A percentile compares a stretch with the other conserved stretches of the same genome.
Conservation (phyloP, 2,113 vertebrate genomes). For the Nycticebus coucang region DNA sequence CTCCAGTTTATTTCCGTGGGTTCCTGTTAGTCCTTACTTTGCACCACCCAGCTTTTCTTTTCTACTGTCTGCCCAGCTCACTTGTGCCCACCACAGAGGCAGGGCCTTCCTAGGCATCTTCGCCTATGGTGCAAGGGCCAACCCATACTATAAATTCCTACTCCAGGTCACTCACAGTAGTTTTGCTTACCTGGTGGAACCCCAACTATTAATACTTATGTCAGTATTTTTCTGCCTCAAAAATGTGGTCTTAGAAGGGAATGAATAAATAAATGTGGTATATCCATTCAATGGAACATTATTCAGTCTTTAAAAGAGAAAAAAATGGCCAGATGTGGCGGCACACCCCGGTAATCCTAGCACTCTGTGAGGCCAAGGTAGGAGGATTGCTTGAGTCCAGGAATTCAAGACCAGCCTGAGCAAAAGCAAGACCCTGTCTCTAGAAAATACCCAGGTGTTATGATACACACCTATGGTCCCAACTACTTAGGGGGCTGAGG, state of each 20-base stretch:
- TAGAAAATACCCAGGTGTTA: too few relatives aligned
- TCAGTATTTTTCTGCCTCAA: not conserved
- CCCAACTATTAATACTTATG: too few relatives aligned
- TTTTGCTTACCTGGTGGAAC: not conserved
- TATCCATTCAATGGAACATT: not conserved
- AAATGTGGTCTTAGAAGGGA: not conserved
- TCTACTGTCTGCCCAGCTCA: not conserved
- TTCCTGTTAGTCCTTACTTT: not conserved
- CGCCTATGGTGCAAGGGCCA: too few relatives aligned
- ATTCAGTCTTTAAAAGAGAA: not conserved
- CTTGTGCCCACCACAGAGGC: not conserved
- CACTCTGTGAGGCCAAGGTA: too few relatives aligned
- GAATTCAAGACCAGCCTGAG: too few relatives aligned
- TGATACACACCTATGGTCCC: too few relatives aligned
- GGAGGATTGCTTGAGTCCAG: too few relatives aligned
- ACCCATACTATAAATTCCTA: not conserved
- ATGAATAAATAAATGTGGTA: not conserved
- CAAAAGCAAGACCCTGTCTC: too few relatives aligned
- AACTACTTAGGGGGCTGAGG: too few relatives aligned
- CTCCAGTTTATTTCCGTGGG: not conserved
- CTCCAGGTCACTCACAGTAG: not conserved
- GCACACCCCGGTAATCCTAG: too few relatives aligned
- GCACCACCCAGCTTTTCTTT: not conserved
- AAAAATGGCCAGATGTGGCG: too few relatives aligned
- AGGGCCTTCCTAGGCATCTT: not conserved